phyloP scores from a whole-genome alignment of 2,888 invertebrate species.

The Megamerina dolium region DNA sequence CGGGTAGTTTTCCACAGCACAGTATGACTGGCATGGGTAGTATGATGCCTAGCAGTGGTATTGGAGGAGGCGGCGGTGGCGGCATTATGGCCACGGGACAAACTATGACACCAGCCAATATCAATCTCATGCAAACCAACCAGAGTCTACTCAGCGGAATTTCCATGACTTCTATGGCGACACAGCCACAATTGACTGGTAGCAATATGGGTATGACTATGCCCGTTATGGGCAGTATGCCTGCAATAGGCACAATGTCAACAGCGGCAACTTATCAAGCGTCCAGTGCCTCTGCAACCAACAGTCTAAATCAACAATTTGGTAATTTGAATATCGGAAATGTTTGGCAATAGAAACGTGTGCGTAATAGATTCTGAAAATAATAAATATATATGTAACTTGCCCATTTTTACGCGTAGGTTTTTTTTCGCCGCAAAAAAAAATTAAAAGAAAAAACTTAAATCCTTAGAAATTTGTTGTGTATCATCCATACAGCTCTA shows the following conservation, averaged over 20 bases:
- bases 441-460: no score
- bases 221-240: slow-evolving; percentile 23
- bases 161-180: slow-evolving; percentile 1
- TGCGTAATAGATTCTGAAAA: no score
- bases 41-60: slow-evolving; percentile 11
- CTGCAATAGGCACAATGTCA: slow-evolving; percentile 3
- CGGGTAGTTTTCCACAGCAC: slow-evolving; percentile 14
- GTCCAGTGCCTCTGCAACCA: slow-evolving; percentile 26
- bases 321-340: slow-evolving; percentile 49
- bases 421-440: no score
- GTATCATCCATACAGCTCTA: no score
- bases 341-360: slow-evolving; percentile 47
- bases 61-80: no score
- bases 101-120: slow-evolving; percentile 20
- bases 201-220: slow-evolving; percentile 25
- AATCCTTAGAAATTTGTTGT: no score
- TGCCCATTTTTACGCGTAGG: no score
- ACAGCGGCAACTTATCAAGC: slow-evolving; percentile 11
- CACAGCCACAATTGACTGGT: slow-evolving; percentile 2
- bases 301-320: slow-evolving; percentile 48
- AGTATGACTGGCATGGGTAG: slow-evolving; percentile 14
- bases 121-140: slow-evolving; percentile 42
- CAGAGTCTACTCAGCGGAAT: slow-evolving; percentile 28
- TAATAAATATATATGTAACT: no score
- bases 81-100: slow-evolving; percentile 32